Evolutionary conservation across 2,113 vertebrate species (phyloP).

Genomic region (Ivindomyrus marchei): DNA sequence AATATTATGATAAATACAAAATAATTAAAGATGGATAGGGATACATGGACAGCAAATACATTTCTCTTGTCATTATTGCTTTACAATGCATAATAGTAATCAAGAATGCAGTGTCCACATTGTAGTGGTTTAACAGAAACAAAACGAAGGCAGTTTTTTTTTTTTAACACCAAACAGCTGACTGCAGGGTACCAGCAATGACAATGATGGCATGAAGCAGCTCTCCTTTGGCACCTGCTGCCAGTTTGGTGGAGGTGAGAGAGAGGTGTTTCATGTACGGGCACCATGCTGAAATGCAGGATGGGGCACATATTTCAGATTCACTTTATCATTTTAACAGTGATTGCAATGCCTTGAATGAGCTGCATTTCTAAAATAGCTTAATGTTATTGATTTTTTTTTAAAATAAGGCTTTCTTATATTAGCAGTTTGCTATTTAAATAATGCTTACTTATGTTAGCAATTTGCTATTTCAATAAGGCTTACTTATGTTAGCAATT

Average conservation of each 20-base stretch:
- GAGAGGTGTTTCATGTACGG: background rate
- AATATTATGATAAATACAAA: background rate
- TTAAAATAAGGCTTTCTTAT: background rate
- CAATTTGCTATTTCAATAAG: background rate
- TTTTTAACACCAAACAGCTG: constrained; percentile 3
- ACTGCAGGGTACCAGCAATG: background rate
- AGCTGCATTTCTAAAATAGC: background rate
- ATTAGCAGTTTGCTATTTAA: background rate
- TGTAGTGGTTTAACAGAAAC: background rate
- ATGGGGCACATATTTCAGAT: background rate
- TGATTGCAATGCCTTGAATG: background rate
- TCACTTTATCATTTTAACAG: background rate
- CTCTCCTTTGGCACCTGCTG: background rate
- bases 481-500: background rate
- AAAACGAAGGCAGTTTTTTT: background rate
- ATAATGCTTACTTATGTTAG: background rate
- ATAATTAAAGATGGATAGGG: background rate
- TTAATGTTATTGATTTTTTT: background rate
- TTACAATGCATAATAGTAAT: background rate
- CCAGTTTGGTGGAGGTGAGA: background rate
- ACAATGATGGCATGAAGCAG: background rate
- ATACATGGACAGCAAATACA: background rate
- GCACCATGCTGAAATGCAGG: background rate
- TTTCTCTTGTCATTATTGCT: background rate
- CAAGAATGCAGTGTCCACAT: background rate